Evolutionary conservation across 2,888 invertebrate species (phyloP).

Genomic region (Crematogaster levior): DNA sequence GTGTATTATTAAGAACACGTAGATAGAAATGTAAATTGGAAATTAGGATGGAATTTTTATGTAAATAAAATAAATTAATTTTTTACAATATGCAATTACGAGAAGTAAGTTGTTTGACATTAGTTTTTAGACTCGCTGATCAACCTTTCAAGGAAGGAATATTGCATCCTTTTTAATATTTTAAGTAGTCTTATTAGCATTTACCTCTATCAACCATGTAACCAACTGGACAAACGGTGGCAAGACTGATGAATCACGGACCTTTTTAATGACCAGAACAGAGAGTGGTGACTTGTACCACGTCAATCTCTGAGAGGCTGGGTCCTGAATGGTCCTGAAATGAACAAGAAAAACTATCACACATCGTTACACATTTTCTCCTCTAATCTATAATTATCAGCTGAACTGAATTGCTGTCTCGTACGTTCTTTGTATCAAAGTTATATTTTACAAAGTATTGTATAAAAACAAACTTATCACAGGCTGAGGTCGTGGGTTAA

Average conservation of each 20-base stretch:
- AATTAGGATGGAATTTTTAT: not conserved
- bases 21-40: not conserved
- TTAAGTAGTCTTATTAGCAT: slow-evolving; percentile 17
- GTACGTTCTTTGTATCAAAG: no score
- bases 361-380: not conserved
- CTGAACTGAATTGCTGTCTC: not conserved
- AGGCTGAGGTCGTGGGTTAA: slow-evolving; percentile 54
- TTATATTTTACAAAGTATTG: not conserved
- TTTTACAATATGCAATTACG: not conserved
- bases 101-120: not conserved
- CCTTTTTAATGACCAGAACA: slow-evolving; percentile 99
- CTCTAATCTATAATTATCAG: not conserved
- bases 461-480: slow-evolving; percentile 22
- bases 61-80: not conserved
- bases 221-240: slow-evolving; percentile 97
- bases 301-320: slow-evolving; percentile 97
- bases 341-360: not conserved
- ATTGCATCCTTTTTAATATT: not conserved
- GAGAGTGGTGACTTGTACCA: slow-evolving; percentile 99
- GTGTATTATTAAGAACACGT: not conserved
- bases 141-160: not conserved
- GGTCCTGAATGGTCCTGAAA: slow-evolving; percentile 97
- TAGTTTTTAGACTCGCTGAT: not conserved
- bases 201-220: slow-evolving; percentile 96
- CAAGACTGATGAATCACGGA: slow-evolving; percentile 95